Evolutionary conservation across 2,888 invertebrate species (phyloP).

Genomic region (Oscheius sp.): DNA sequence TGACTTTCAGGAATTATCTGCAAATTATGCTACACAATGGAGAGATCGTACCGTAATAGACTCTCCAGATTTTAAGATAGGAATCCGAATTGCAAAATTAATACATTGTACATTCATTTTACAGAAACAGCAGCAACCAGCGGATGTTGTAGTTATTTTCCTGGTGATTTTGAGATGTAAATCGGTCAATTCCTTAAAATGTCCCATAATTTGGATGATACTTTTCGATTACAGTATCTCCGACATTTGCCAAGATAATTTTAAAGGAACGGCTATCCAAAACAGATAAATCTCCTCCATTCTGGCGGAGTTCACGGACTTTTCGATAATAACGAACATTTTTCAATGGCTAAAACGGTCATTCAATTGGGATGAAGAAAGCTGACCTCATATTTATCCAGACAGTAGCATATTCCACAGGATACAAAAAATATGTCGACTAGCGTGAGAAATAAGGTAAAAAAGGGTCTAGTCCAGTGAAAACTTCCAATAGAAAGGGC

Average conservation of each 20-base stretch:
- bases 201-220: no score
- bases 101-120: background rate
- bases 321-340: background rate
- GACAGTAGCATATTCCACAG: background rate
- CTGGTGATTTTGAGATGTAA: background rate
- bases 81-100: background rate
- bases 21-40: background rate
- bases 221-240: background rate
- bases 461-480: background rate
- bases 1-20: slow-evolving; percentile 18
- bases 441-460: background rate
- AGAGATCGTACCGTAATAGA: background rate
- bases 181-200: background rate
- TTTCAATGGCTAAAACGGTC: slow-evolving; percentile 2
- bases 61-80: background rate
- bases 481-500: background rate
- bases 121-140: background rate
- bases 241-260: background rate
- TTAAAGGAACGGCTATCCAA: slow-evolving; percentile 2
- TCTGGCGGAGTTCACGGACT: background rate
- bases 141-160: background rate
- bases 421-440: slow-evolving; percentile 3
- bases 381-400: slow-evolving; percentile 16
- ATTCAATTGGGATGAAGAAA: background rate
- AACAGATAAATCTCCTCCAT: background rate